Base-by-base conservation (phyloP, 2,113 vertebrate genomes). In the Gnathonemus longibarbis region DNA sequence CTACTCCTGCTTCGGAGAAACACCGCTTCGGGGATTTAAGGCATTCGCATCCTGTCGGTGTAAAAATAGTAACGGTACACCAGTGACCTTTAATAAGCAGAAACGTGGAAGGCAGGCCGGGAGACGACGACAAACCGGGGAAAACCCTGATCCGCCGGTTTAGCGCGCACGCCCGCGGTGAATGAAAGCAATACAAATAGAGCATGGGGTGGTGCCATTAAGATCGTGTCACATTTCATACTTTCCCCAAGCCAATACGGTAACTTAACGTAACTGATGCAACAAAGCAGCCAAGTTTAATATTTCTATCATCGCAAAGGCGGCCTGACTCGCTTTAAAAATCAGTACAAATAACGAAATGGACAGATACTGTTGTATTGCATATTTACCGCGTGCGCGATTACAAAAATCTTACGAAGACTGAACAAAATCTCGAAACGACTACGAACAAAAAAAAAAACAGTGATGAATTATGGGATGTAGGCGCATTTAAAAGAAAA, bases 1-100 rank as follows among this genome's bases (percentile, higher is more conserved):
- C 46, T 58, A 24, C 42, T 89, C 42, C 35, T 27, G 74, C 90
- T 53, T 91, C 90, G 91, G 46, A 89, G 77, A 90, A 86, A 90
- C 90, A 83, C 90, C 84, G 35, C 74, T 80, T 80, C 35, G 74
- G 90, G 89, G 89, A 88, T 92, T 91, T 91, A 90, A 89, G 90
- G 90, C 27, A 58, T 90, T 80, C 56, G 88, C 90, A 91, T 93
- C 92, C 92, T 91, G 89, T 90, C 50, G 56, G 90, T 84, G 88
- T 92, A 92, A 92, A 92, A 92, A 90, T 87, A 90, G 88, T 90
- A 91, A 93, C 90, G 62, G 89, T 91, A 91, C 74, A 91, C 89
- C 90, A 87, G 62, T 80, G 49, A 91, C 88, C 89, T 91, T 87
- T 50, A 89, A 90, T 86, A 58, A 48, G 86, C 88, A 89, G 92